Percentiles rank a stretch among this genome's conserved stretches.
Evolutionary conservation across 1,140 invertebrate species (phyloP).

Genomic region (Cardiocondyla obscurior): DNA sequence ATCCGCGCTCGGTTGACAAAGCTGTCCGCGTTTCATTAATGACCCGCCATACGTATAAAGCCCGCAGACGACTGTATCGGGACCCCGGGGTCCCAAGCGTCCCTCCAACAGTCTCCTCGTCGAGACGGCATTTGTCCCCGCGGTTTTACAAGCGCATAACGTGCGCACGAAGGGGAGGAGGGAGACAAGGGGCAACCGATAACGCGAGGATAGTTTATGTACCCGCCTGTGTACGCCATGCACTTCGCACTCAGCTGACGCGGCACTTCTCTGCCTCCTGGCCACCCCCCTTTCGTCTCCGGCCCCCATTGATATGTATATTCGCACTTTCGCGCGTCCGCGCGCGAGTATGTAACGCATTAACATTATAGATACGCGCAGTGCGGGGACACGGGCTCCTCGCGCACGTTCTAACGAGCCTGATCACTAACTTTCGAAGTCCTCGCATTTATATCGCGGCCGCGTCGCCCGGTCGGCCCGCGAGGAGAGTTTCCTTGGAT

Average conservation of each 20-base stretch:
- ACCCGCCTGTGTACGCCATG: slow-evolving; percentile 36
- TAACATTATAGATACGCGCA: slow-evolving; percentile 76
- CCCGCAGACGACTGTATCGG: slow-evolving; percentile 54
- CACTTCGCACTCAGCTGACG: slow-evolving; percentile 12
- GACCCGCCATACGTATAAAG: slow-evolving; percentile 67
- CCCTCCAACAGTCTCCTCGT: slow-evolving; percentile 56
- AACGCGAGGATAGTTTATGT: slow-evolving; percentile 73
- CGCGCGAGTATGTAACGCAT: slow-evolving; percentile 69
- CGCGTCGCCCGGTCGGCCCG: slow-evolving; percentile 8
- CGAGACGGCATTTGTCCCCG: slow-evolving; percentile 71
- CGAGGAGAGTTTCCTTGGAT: background rate
- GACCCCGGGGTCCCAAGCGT: background rate
- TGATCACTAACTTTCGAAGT: slow-evolving; percentile 69
- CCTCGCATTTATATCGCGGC: slow-evolving; percentile 67
- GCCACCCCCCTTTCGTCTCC: background rate
- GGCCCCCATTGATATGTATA: slow-evolving; percentile 35
- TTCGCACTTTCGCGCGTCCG: slow-evolving; percentile 52
- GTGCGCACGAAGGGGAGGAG: slow-evolving; percentile 62
- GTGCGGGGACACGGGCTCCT: slow-evolving; percentile 63
- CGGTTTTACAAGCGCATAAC: slow-evolving; percentile 69
- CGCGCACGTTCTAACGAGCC: slow-evolving; percentile 66
- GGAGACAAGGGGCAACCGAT: no score
- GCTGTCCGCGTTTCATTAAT: slow-evolving; percentile 73
- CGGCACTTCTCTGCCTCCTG: slow-evolving; percentile 14
- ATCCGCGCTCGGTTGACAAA: slow-evolving; percentile 70